These are phyloP conservation scores for Sipha maydis DNA, from an alignment of 2,888 invertebrate species.

Conservation along the genomic window DNA sequence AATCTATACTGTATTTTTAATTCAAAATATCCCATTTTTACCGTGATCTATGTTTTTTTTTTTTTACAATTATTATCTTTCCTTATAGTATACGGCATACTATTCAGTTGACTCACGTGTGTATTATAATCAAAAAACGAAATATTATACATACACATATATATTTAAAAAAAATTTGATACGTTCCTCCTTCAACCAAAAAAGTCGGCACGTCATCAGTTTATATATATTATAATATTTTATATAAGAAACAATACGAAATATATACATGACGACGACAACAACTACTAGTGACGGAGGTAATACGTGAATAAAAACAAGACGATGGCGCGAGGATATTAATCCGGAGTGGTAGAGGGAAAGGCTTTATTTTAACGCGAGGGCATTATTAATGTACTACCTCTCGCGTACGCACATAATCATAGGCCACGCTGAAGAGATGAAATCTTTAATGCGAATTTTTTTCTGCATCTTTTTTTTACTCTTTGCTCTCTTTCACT, in stretches of 20 bases:
- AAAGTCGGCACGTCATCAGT: neutral
- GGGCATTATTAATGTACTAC: slow-evolving; percentile 56
- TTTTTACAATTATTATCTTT: slow-evolving; percentile 18
- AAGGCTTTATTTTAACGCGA: slow-evolving; percentile 59
- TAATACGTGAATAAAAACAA: slow-evolving; percentile 46
- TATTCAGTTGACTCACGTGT: neutral
- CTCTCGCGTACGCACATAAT: slow-evolving; percentile 46
- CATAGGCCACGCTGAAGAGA: slow-evolving; percentile 55
- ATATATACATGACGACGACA: neutral
- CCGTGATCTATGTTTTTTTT: neutral
- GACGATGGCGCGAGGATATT: slow-evolving; percentile 46
- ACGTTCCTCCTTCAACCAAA: slow-evolving; percentile 1
- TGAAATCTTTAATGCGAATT: slow-evolving; percentile 61
- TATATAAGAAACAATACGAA: slow-evolving; percentile 33
- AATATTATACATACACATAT: neutral
- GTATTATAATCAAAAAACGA: slow-evolving; percentile 44
- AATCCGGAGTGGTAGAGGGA: slow-evolving; percentile 17
- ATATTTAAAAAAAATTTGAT: slow-evolving; percentile 28
- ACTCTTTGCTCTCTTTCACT: neutral
- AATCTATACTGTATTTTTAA: neutral
- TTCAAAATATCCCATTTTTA: neutral
- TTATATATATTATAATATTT: slow-evolving; percentile 31
- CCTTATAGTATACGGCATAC: neutral
- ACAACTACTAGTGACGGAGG: slow-evolving; percentile 12
- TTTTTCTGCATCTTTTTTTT: slow-evolving; percentile 47